Evolutionary conservation across 1,140 invertebrate genomes (phyloP).

Genomic region (Bombus consobrinus): DNA sequence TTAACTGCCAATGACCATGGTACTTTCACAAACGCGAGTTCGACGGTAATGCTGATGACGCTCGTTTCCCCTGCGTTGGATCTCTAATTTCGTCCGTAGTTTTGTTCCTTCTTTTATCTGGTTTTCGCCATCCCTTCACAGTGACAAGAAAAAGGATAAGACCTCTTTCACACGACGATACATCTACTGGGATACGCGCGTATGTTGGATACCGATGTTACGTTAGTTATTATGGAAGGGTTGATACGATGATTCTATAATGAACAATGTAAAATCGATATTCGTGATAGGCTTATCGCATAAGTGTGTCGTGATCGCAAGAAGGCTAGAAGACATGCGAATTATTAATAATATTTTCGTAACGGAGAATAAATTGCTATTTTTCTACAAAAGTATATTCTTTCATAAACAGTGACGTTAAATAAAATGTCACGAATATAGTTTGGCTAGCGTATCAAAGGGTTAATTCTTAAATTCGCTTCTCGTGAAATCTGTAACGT

Average conservation of each 20-base stretch:
- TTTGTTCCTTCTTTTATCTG: neutral
- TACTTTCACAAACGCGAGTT: neutral
- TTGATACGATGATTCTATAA: no score
- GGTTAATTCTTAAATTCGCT: neutral
- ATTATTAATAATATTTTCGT: neutral
- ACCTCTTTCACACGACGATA: no score
- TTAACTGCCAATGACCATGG: conserved; percentile 8
- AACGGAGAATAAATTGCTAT: no score
- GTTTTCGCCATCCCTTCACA: neutral
- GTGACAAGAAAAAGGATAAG: neutral
- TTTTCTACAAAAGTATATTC: neutral
- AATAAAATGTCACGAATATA: neutral
- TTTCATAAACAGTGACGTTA: neutral
- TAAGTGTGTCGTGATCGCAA: no score
- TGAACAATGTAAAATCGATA: no score
- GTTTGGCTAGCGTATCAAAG: neutral
- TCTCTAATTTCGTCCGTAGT: neutral
- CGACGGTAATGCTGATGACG: conserved; percentile 34
- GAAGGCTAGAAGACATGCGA: neutral
- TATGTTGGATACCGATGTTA: no score
- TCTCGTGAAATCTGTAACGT: neutral
- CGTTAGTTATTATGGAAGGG: no score
- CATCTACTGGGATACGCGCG: no score
- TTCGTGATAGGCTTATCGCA: no score
- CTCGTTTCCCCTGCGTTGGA: neutral